Evolutionary conservation across 2,113 vertebrate species (phyloP), one percentile per base, ranked within the genome.

Genomic region (Phainopepla nitens): DNA sequence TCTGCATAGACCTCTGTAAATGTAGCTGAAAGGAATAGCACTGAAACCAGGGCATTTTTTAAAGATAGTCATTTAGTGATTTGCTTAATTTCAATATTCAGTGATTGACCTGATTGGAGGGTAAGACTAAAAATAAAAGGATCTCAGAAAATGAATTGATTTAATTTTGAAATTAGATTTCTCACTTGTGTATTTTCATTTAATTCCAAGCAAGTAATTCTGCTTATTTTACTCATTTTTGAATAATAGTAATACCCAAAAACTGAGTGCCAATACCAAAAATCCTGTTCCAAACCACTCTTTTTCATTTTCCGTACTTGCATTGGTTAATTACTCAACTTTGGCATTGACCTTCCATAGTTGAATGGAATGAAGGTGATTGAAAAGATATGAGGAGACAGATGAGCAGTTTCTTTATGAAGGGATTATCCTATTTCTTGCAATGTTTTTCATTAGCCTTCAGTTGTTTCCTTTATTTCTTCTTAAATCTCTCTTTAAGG

Each of bases 181-280:
- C 35, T 91, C 33, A 33, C 5, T 70, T 82, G 6, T 13, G 4
- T 58, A 42, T 73, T 78, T 16, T 17, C 0, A 1, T 54, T 35
- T 70, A 66, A 33, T 22, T 44, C 6, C 4, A 73, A 71, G 3
- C 3, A 39, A 27, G 4, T 19, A 49, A 50, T 73, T 58, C 10
- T 60, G 14, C 4, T 66, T 39, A 17, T 81, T 81, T 91, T 87
- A 22, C 7, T 50, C 60, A 9, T 53, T 64, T 92, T 51, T 72
- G 16, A 33, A 6, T 9, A 24, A 10, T 0, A 0, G 28, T 27
- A 39, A 7, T 28, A 69, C 4, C 11, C 2, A 29, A 72, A 49
- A 81, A 53, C 13, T 64, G 33, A 58, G 27, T 15, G 3, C 7
- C 5, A 56, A 11, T 51, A 51, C 5, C 6, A 60, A 14, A 51